phyloP scores from a whole-genome alignment of 2,888 invertebrate genomes.

The Chironomus tentans region DNA sequence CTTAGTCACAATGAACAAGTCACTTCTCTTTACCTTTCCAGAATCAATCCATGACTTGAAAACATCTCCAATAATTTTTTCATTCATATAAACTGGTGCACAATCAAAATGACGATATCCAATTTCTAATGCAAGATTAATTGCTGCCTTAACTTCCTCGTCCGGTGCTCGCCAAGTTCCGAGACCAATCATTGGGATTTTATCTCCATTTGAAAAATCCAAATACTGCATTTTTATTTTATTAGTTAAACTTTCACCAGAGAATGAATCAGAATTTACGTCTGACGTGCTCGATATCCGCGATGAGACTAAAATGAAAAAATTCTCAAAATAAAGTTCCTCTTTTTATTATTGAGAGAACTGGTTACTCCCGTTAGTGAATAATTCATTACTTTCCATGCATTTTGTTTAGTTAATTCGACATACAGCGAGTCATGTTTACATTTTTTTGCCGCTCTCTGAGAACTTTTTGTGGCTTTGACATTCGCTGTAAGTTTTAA shows the following conservation, averaged over 20 bases:
- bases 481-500: too few species aligned
- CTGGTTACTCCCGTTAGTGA: background rate
- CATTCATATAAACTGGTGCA: slow-evolving; percentile 69
- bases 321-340: background rate
- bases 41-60: slow-evolving; percentile 60
- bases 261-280: background rate
- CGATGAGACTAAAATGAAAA: background rate
- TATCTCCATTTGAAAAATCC: slow-evolving; percentile 46
- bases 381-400: background rate
- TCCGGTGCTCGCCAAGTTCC: slow-evolving; percentile 71
- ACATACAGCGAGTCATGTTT: too few species aligned
- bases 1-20: slow-evolving; percentile 79
- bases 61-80: slow-evolving; percentile 62
- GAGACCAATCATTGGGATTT: slow-evolving; percentile 63
- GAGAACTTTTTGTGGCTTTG: too few species aligned
- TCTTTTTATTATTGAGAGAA: too few species aligned
- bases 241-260: background rate
- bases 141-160: slow-evolving; percentile 55
- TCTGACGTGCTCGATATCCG: background rate
- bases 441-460: too few species aligned
- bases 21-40: slow-evolving; percentile 60
- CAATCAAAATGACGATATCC: slow-evolving; percentile 81
- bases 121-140: slow-evolving; percentile 59
- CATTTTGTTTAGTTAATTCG: too few species aligned
- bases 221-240: slow-evolving; percentile 34